Base-by-base conservation (phyloP, 2,888 invertebrate species). In the Cephus pygmeus region DNA sequence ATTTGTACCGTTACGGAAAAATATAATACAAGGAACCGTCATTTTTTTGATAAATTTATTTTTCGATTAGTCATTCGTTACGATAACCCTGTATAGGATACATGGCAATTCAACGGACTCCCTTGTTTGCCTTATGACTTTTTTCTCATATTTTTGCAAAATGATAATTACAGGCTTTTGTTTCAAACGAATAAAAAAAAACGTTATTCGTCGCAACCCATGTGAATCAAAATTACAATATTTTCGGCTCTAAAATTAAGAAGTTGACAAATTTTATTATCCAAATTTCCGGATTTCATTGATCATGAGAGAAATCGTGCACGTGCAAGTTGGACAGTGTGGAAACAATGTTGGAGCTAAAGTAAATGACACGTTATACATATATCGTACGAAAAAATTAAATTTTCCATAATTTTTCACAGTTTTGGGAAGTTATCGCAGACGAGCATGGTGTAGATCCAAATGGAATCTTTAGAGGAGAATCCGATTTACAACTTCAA, bases 381-480 rank as follows among this genome's bases (percentile, higher is more conserved):
- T 23, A 23, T 23, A 23, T 56, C 23, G 56, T 56, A 23, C 1
- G 56, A 56, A 0, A 23, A 56, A 6, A 6, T 12, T 56, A 15
- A 77, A 75, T 73, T 69, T n/a, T 35, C 30, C 30, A 11, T n/a
- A 69, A 68, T 83, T 83, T 85, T 86, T 93, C 92, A 85, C 92
- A 95, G 95, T 95, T 96, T 90, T 96, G 96, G 96, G 96, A 96
- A 91, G 95, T 96, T 77, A 96, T 96, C 89, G 96, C 96, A 69
- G 96, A 96, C 89, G 96, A 94, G 85, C 94, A 94, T 83, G 94
- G 94, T 69, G 94, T 94, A 83, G 94, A 94, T 87, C 94, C 93
- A 69, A 93, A 93, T 73, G 94, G 94, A 30, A 91, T 92, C 78
- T 94, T 94, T 87, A 92, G 93, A 79, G 94, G 94, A 15, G 94